Evolutionary conservation across 1,140 invertebrate species (phyloP), one percentile per base, ranked within the genome.

Genomic region (Holcopasites calliopsidis): DNA sequence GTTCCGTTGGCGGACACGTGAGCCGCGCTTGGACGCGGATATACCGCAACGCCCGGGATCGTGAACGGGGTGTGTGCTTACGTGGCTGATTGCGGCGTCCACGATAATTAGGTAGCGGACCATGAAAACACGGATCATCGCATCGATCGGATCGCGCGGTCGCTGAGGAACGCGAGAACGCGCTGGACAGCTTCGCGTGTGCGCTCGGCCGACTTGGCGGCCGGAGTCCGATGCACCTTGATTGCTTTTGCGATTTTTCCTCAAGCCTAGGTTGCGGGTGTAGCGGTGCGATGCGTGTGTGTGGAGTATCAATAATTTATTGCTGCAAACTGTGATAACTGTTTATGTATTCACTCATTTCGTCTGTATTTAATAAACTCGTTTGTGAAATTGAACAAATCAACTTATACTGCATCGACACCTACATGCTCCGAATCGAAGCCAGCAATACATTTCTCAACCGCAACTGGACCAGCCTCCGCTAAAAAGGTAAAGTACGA

Each of bases 31-130:
- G 10, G 35, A 54, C 62, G 16, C 26, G 33, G 38, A 28, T 54
- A n/a, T 61, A 65, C 65, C 57, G 47, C 33, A 68, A 75, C 33
- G 76, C 71, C 4, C 54, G 18, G 78, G 82, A 79, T 78, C 55
- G 74, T 38, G 50, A 66, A 66, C 38, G 55, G 62, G 61, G 68
- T 79, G 76, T 82, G 79, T 42, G 81, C 68, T 66, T n/a, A 72
- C n/a, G 71, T 73, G 82, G 80, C 77, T 79, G 83, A 85, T 85
- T 76, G 79, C 74, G 52, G 26, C 60, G 26, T 75, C 74, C 65
- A 60, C 71, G 74, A 76, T 77, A 85, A 76, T 74, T 74, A 74
- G 71, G 61, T 74, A 66, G 61, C 71, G 62, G 62, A 66, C 62
- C 71, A 50, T 74, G 62, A 74, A 74, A 74, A 66, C 49, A 38